phyloP scores from a whole-genome alignment of 2,113 vertebrate species.

The Epinephelus lanceolatus region DNA sequence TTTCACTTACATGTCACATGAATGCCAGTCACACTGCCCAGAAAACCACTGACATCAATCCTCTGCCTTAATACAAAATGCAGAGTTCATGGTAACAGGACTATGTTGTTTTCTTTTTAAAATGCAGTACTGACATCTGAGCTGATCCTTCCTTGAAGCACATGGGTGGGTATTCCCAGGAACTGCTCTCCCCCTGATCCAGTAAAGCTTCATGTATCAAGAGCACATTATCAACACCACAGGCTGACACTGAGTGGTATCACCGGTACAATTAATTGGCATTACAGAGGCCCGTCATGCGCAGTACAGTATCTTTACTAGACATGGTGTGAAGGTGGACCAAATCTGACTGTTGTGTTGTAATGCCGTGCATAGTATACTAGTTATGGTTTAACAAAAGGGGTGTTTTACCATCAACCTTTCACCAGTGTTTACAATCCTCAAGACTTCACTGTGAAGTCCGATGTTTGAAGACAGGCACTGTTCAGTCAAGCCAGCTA shows the following conservation, averaged over 20 bases:
- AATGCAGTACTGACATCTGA: not conserved
- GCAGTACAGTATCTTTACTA: not conserved
- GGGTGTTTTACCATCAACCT: constrained; percentile 21
- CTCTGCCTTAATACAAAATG: not conserved
- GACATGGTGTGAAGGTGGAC: not conserved
- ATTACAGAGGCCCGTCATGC: not conserved
- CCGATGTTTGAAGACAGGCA: not conserved
- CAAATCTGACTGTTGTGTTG: not conserved
- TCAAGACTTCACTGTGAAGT: not conserved
- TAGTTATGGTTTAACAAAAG: constrained; percentile 30
- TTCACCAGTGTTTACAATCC: constrained; percentile 36
- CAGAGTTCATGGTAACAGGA: not conserved
- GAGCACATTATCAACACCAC: not conserved
- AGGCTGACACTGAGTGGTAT: not conserved
- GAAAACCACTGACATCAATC: not conserved
- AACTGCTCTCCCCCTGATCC: not conserved
- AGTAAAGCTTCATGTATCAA: not conserved
- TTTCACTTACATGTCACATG: not conserved
- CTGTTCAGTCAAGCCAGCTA: not conserved
- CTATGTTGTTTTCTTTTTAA: not conserved
- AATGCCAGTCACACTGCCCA: not conserved
- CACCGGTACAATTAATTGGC: fast-evolving
- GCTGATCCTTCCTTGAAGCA: not conserved
- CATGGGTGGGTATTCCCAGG: not conserved
- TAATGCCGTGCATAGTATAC: not conserved